phyloP scores from a whole-genome alignment of 2,113 vertebrate genomes.

The Ammodytes marinus region DNA sequence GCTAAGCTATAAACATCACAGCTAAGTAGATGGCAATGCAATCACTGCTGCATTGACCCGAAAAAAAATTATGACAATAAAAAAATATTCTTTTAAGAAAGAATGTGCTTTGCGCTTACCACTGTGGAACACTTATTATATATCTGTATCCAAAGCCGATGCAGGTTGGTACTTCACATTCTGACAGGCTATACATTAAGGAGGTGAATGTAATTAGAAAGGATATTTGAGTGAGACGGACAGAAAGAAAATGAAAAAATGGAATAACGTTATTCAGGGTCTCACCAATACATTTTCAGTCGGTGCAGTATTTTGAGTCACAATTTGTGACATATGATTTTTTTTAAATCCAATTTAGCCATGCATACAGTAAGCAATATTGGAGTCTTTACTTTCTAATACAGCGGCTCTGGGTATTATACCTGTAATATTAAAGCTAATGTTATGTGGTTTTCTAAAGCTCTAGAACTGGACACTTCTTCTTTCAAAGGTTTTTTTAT shows the following conservation, averaged over 20 bases:
- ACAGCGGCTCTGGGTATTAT: neutral
- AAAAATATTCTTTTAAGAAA: no score
- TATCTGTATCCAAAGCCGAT: neutral
- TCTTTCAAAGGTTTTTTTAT: no score
- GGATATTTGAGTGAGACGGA: neutral
- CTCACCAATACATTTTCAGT: constrained; percentile 10
- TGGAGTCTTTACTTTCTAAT: neutral
- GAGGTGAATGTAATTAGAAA: constrained; percentile 24
- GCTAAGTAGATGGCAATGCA: constrained; percentile 1
- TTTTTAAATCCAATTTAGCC: constrained; percentile 25
- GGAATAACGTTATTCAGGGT: constrained; percentile 6
- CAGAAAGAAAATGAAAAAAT: constrained; percentile 18
- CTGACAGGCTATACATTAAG: neutral
- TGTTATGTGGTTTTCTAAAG: neutral
- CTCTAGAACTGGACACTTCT: neutral
- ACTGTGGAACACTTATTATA: constrained; percentile 17
- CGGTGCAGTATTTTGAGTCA: constrained; percentile 14
- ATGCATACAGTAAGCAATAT: neutral
- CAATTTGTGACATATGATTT: constrained; percentile 3
- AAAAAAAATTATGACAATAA: no score
- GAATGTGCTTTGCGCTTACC: neutral
- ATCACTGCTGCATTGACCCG: constrained; percentile 10
- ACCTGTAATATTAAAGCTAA: constrained; percentile 3
- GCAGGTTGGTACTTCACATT: constrained; percentile 1
- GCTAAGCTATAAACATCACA: constrained; percentile 8